These are phyloP conservation scores for Acrocyrtus sp. DNA, from an alignment of 2,888 invertebrate species.

Conservation along the genomic window DNA sequence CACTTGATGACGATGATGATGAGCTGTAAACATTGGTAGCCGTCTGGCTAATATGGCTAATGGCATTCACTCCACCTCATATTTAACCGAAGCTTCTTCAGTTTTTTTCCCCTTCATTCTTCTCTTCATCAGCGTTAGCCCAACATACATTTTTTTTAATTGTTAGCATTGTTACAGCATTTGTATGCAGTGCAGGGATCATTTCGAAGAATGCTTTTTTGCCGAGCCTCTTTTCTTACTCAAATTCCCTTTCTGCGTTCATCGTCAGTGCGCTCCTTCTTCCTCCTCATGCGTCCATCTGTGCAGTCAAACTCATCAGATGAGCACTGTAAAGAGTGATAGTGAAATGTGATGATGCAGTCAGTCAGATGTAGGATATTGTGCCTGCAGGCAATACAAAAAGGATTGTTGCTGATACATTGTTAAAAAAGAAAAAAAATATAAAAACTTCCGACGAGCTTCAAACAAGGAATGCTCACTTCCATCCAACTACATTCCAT, in stretches of 20 bases:
- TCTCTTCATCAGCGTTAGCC: not conserved
- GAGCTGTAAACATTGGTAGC: conserved; percentile 45
- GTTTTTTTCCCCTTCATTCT: not conserved
- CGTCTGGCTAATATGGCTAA: conserved; percentile 46
- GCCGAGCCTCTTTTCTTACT: not conserved
- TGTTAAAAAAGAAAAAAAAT: not conserved
- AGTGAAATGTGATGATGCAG: not conserved
- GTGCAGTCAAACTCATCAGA: conserved; percentile 8
- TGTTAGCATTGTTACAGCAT: conserved; percentile 26
- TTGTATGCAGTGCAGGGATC: conserved; percentile 35
- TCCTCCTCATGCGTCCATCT: conserved; percentile 13
- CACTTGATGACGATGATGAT: conserved; percentile 10
- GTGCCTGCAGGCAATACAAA: not conserved
- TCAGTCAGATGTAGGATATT: not conserved
- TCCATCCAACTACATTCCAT: conserved; percentile 32
- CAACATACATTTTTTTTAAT: conserved; percentile 5
- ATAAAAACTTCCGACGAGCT: not conserved
- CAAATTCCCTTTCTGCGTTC: not conserved
- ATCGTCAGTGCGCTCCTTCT: not conserved
- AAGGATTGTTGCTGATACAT: not conserved
- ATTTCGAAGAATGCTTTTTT: conserved; percentile 20
- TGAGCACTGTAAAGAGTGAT: not conserved
- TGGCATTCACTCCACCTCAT: conserved; percentile 47
- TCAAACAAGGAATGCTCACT: not conserved
- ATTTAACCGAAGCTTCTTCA: conserved; percentile 6